Base-by-base conservation (phyloP, 2,888 invertebrate genomes). In the Andrena chrysosceles region DNA sequence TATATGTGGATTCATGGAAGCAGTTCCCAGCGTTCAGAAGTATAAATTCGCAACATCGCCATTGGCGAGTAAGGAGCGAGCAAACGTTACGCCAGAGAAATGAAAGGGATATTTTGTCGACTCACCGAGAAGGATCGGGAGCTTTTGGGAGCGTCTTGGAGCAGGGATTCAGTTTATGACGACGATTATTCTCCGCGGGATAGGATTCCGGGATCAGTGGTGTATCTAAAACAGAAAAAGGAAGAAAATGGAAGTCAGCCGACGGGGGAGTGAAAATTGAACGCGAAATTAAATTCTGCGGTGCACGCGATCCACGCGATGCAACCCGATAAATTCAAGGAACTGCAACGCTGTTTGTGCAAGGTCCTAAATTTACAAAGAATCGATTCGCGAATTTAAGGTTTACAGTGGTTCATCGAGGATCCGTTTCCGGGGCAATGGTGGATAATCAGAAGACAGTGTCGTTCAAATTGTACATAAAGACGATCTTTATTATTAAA, bases 401-500 rank as follows among this genome's bases (percentile, higher is more conserved):
- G 42, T 42, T 42, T 42, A 13, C 42, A 42, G 42, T 13, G 13
- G 13, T 42, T 42, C 42, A 0, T 42, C 42, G 42, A 42, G 42
- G 42, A 42, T 13, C 3, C 13, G 23, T 2, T n/a, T 2, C 20
- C 2, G n/a, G 81, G 85, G 87, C 4, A 23, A 26, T 23, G 56
- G 10, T 26, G 56, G 23, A 56, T 10, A 56, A 20, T 56, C 23
- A 56, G 23, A 56, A 56, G 56, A 10, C 56, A 20, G 10, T 56
- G 23, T 26, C 10, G 56, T 56, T 56, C 56, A 92, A 92, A 92
- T 92, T 93, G 92, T 92, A 93, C 93, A 92, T 92, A 92, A 93
- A 93, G 92, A 92, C 91, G 92, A 92, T 91, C 92, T 92, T 93
- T 93, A 92, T 93, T 92, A 6, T 91, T 93, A 91, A 92, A 92